A percentile compares a stretch with the other conserved stretches of the same genome.
These are phyloP conservation scores for Sardina pilchardus DNA, from an alignment of 2,113 vertebrate genomes.

Conservation along the genomic window DNA sequence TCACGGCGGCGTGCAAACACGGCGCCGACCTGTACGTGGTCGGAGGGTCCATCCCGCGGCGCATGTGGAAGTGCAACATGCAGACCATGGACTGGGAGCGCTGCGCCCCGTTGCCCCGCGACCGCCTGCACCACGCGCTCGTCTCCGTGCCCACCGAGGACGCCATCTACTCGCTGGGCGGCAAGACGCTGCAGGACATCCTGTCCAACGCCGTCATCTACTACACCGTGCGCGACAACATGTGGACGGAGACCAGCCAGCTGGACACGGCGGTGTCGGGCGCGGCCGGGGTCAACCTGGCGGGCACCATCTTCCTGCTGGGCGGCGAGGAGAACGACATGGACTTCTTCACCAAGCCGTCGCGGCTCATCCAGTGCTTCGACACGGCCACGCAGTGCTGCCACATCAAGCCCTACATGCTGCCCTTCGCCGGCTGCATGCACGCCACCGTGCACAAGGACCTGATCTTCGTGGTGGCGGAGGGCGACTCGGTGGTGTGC, in stretches of 20 bases:
- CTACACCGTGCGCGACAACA: constrained; percentile 92
- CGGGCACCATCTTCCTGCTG: constrained; percentile 91
- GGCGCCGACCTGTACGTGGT: constrained; percentile 93
- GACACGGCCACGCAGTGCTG: constrained; percentile 90
- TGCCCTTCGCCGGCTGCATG: constrained; percentile 94
- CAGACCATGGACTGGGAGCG: constrained; percentile 98
- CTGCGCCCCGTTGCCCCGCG: constrained; percentile 91
- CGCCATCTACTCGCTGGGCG: constrained; percentile 92
- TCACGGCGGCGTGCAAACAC: constrained; percentile 96
- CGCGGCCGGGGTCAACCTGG: constrained; percentile 92
- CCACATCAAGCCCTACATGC: constrained; percentile 89
- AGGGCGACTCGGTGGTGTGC: constrained; percentile 93
- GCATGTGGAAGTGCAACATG: constrained; percentile 99
- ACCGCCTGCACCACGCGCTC: constrained; percentile 94
- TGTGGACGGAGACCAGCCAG: constrained; percentile 94
- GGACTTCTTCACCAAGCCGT: constrained; percentile 98
- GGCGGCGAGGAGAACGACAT: constrained; percentile 97
- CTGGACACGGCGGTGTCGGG: constrained; percentile 93
- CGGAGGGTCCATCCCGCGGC: constrained; percentile 93
- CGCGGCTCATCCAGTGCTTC: constrained; percentile 96
- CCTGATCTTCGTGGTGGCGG: constrained; percentile 92
- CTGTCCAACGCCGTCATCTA: constrained; percentile 95
- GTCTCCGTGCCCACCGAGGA: constrained; percentile 89
- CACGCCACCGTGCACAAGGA: constrained; percentile 96
- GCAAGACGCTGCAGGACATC: constrained; percentile 94